A percentile compares a stretch with the other conserved stretches of the same genome.
phyloP scores from a whole-genome alignment of 1,140 invertebrate genomes.

The Scaptodrosophila lebanonensis region DNA sequence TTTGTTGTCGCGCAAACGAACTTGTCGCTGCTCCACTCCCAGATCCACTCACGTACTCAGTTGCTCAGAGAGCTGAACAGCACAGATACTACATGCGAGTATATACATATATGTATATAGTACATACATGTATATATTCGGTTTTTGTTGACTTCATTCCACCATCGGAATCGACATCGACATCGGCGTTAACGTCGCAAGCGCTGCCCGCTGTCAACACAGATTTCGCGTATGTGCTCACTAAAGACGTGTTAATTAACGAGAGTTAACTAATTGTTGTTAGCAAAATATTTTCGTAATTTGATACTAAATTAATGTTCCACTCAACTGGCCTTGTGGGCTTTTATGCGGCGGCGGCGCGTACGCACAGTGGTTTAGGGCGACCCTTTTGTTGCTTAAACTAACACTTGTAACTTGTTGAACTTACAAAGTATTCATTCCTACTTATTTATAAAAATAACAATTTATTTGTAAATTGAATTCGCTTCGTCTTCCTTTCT shows the following conservation, averaged over 20 bases:
- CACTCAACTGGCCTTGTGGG: slow-evolving; percentile 68
- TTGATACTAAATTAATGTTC: slow-evolving; percentile 77
- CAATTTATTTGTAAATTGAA: too few relatives aligned
- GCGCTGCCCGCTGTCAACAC: slow-evolving; percentile 58
- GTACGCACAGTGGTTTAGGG: slow-evolving; percentile 34
- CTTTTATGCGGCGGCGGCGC: slow-evolving; percentile 50
- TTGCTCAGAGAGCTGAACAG: too few relatives aligned
- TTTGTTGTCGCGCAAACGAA: slow-evolving; percentile 61
- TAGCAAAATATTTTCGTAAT: slow-evolving; percentile 77
- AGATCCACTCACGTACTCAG: slow-evolving; percentile 1
- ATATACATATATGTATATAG: too few relatives aligned
- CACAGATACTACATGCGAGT: too few relatives aligned
- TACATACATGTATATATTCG: slow-evolving; percentile 4
- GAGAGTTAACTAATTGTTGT: slow-evolving; percentile 77
- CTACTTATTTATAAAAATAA: too few relatives aligned
- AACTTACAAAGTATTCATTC: too few relatives aligned
- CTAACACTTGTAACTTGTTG: too few relatives aligned
- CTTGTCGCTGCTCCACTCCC: slow-evolving; percentile 43
- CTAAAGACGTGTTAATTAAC: slow-evolving; percentile 77
- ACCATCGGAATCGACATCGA: slow-evolving; percentile 35
- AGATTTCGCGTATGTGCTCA: slow-evolving; percentile 61
- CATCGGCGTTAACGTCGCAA: neutral
- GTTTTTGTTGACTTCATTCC: slow-evolving; percentile 10
- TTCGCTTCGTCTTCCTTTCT: too few relatives aligned
- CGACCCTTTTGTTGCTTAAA: too few relatives aligned